A percentile compares a stretch with the other conserved stretches of the same genome.
These are phyloP conservation scores for Meloidogyne floridensis DNA, from an alignment of 1,140 invertebrate genomes.

Conservation along the genomic window DNA sequence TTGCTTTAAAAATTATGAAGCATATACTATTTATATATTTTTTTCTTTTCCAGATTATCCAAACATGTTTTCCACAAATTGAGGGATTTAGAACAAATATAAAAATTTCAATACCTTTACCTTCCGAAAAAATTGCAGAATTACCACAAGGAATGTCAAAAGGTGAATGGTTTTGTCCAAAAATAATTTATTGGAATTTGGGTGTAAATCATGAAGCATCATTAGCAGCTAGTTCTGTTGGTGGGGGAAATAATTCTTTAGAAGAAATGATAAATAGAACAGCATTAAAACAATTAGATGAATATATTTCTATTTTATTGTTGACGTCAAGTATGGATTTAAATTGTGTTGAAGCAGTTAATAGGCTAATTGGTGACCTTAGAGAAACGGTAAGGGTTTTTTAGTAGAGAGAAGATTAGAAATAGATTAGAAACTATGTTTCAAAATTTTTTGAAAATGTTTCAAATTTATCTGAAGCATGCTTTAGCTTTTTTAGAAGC, in stretches of 20 bases:
- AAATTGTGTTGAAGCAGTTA: slow-evolving; percentile 22
- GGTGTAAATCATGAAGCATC: slow-evolving; percentile 58
- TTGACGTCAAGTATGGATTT: not conserved
- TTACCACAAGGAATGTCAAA: slow-evolving; percentile 39
- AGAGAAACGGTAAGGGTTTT: slow-evolving; percentile 39
- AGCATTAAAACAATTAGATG: slow-evolving; percentile 34
- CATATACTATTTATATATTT: not conserved
- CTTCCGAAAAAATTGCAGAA: slow-evolving; percentile 39
- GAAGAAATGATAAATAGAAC: slow-evolving; percentile 55
- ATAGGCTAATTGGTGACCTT: slow-evolving; percentile 40
- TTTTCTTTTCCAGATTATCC: slow-evolving; percentile 40
- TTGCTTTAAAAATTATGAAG: not conserved
- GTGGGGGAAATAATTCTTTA: slow-evolving; percentile 52
- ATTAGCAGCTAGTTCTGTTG: slow-evolving; percentile 47
- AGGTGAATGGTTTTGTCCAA: slow-evolving; percentile 49
- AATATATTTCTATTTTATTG: slow-evolving; percentile 12
- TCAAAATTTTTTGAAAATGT: not conserved
- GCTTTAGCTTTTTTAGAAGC: no score
- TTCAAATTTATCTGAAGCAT: not conserved
- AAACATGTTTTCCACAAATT: slow-evolving; percentile 54
- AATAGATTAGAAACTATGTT: not conserved
- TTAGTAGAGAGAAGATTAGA: not conserved
- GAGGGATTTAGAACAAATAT: slow-evolving; percentile 38
- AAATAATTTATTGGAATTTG: slow-evolving; percentile 55
- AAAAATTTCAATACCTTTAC: slow-evolving; percentile 57